phyloP scores from a whole-genome alignment of 2,888 invertebrate genomes.

The Acleris laterana region DNA sequence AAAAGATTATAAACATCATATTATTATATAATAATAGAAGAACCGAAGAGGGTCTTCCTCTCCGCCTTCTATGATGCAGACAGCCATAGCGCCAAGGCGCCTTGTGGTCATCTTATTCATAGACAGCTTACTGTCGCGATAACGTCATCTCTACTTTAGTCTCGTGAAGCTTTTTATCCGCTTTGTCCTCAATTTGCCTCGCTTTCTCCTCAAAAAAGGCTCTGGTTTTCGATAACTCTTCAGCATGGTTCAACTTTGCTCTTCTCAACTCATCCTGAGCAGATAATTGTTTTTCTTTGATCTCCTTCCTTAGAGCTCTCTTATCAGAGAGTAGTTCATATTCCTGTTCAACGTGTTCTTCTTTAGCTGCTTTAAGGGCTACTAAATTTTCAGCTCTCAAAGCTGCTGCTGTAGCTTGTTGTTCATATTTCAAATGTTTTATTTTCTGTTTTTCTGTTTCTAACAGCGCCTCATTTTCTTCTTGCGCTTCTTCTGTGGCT shows the following conservation, averaged over 20 bases:
- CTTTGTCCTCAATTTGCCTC: conserved; percentile 82
- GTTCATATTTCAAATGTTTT: conserved; percentile 96
- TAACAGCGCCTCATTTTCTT: conserved; percentile 93
- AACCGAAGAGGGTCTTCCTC: too few species aligned
- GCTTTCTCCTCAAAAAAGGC: conserved; percentile 78
- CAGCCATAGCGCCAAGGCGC: too few species aligned
- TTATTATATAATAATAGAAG: too few species aligned
- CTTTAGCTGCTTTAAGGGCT: conserved; percentile 92
- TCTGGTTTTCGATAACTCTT: conserved; percentile 87
- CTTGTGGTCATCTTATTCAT: too few species aligned
- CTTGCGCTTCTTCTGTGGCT: conserved; percentile 94
- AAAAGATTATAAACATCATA: too few species aligned
- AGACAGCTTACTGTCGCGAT: too few species aligned
- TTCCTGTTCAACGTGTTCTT: conserved; percentile 91
- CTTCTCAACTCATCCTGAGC: conserved; percentile 90
- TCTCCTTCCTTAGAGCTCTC: conserved; percentile 85
- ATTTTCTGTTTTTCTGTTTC: conserved; percentile 96
- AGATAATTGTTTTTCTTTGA: conserved; percentile 88
- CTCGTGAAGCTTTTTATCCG: conserved; percentile 89
- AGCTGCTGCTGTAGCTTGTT: conserved; percentile 93
- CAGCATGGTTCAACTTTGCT: conserved; percentile 89
- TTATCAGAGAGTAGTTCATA: conserved; percentile 90
- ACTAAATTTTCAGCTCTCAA: conserved; percentile 93
- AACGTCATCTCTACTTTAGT: conserved; percentile 89
- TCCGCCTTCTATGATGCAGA: too few species aligned